Percentiles rank a stretch among this genome's conserved stretches.
These are phyloP conservation scores for Pollenia griseotomentosa DNA, from an alignment of 2,888 invertebrate genomes.

Conservation along the genomic window DNA sequence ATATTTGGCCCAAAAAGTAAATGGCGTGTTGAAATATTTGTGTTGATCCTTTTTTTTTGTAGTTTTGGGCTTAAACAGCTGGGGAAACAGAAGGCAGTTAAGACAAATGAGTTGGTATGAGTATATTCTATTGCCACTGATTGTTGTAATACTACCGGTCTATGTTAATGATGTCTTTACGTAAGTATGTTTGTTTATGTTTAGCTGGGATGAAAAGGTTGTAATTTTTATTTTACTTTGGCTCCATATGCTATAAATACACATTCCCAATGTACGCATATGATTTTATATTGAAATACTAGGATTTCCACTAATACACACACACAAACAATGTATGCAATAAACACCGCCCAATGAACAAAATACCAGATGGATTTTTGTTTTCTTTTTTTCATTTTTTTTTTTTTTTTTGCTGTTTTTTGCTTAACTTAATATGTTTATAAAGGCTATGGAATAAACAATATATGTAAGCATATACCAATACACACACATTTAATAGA, in stretches of 20 bases:
- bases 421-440: constrained; percentile 32
- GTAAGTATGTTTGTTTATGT: neutral
- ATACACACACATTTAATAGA: neutral
- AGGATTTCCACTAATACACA: constrained; percentile 17
- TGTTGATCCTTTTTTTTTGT: constrained; percentile 1
- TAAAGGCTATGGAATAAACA: neutral
- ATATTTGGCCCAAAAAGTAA: neutral
- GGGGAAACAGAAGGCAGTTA: constrained; percentile 1
- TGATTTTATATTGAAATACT: neutral
- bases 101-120: constrained; percentile 1
- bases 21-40: constrained; percentile 19
- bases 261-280: neutral
- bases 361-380: constrained; percentile 17
- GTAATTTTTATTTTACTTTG: neutral
- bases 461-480: neutral
- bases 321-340: constrained; percentile 3
- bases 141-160: too few relatives aligned
- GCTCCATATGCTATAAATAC: neutral
- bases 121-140: neutral
- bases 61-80: constrained; percentile 11
- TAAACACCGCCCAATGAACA: constrained; percentile 29
- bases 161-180: neutral
- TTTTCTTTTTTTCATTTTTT: neutral
- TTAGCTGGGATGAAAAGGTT: neutral
- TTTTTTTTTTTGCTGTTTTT: neutral